Conservation (phyloP, 2,113 vertebrate genomes). For the Peromyscus maniculatus region DNA sequence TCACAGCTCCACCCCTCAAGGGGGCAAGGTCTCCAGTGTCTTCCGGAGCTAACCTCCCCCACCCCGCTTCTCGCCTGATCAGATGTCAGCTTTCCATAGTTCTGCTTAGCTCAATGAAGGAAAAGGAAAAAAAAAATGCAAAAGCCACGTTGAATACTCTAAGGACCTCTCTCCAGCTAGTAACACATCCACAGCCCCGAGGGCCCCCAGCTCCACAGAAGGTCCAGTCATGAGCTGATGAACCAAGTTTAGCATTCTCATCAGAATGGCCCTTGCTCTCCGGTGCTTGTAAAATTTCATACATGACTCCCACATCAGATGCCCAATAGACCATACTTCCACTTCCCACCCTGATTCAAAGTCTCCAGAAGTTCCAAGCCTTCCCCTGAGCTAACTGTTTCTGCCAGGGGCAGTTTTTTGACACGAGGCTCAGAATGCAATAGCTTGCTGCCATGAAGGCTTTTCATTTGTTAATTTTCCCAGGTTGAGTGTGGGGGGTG, state of each 20-base stretch:
- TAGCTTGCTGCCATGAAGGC: not conserved
- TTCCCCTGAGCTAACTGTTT: not conserved
- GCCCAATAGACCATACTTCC: not conserved
- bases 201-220: not conserved
- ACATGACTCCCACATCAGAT: rapidly evolving
- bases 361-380: not conserved
- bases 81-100: not conserved
- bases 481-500: not conserved
- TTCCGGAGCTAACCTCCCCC: not conserved
- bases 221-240: too few species aligned
- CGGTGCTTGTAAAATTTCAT: rapidly evolving
- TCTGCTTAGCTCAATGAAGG: not conserved
- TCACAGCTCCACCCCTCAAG: too few species aligned
- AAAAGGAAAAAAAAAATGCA: not conserved
- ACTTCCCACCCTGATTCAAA: not conserved
- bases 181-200: not conserved
- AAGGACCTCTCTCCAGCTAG: rapidly evolving
- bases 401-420: not conserved
- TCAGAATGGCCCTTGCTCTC: not conserved
- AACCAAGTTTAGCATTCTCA: not conserved
- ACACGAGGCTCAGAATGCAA: not conserved
- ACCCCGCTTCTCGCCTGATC: not conserved
- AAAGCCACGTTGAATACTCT: too few species aligned
- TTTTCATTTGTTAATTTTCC: not conserved
- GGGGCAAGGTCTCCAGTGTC: not conserved